Base-by-base conservation (phyloP, 1,140 invertebrate genomes). In the Saccostrea glomerata region DNA sequence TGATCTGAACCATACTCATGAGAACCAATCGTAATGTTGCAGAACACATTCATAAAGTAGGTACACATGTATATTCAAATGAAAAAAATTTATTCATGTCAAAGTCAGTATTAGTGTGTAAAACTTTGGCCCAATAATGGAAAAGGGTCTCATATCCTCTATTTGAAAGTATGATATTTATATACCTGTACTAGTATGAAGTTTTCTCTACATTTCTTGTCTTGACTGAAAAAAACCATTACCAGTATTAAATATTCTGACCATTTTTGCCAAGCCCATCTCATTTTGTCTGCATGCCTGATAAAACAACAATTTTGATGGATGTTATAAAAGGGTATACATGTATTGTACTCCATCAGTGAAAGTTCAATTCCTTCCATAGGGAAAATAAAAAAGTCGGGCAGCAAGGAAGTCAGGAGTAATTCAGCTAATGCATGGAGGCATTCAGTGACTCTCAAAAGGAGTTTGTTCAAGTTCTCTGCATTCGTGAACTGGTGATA, bases 301-400 rank as follows among this genome's bases (percentile, higher is more conserved):
- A 77, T 77, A 23, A 30, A 30, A 30, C 13, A 25, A 77, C 23
- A 77, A 73, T 23, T 13, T 23, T 73, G 23, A 23, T 73, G 6
- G 6, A 73, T 73, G 66, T 73, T 73, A 20, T 4, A 73, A 73
- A 23, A 13, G 25, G 47, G 47, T 47, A 47, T 47, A 47, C 47
- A 47, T 66, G 23, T 66, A 66, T 66, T 66, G 66, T 73, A 73
- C 66, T 73, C 66, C 36, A 23, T 7, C 23, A 25, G 66, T 23
- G 25, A 73, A 73, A 73, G 66, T 73, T 73, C 23, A 73, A 30
- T 73, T 25, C 25, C 25, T 73, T 73, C 66, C 66, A 25, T 25
- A 73, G 66, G 66, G 66, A 25, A 7, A 73, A 36, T 36, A 73
- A 20, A 25, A n/a, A 66, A 66, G 60, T 66, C 60, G 60, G 23